phyloP scores from a whole-genome alignment of 2,888 invertebrate genomes.

The Octodonta nipae region DNA sequence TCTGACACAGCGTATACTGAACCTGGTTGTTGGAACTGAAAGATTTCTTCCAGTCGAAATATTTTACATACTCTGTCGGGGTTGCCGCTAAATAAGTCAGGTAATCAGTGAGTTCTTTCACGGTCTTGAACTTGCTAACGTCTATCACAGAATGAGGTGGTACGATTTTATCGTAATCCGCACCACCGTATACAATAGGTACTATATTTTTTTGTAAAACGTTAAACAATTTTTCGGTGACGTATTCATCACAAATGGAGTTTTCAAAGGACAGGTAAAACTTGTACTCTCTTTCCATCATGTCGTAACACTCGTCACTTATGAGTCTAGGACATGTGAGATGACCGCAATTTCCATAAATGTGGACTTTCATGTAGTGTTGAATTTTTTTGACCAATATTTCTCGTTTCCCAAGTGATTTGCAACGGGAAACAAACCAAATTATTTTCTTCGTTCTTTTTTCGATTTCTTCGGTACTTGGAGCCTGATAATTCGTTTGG shows the following conservation, averaged over 20 bases:
- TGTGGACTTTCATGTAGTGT: conserved; percentile 44
- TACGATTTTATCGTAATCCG: conserved; percentile 42
- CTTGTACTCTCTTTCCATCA: too few species aligned
- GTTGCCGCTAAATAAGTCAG: conserved; percentile 38
- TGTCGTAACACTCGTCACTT: conserved; percentile 33
- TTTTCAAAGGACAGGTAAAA: conserved; percentile 62
- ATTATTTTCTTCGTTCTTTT: conserved; percentile 39
- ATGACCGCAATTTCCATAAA: conserved; percentile 49
- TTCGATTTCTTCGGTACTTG: conserved; percentile 13
- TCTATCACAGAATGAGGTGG: conserved; percentile 43
- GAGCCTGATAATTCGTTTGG: conserved; percentile 15
- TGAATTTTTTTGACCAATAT: conserved; percentile 37
- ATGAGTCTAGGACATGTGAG: conserved; percentile 23
- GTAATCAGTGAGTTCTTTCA: conserved; percentile 39
- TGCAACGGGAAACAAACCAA: conserved; percentile 46
- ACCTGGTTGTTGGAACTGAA: conserved; percentile 15
- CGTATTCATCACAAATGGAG: conserved; percentile 51
- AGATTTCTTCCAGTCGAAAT: conserved; percentile 42
- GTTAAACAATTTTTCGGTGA: conserved; percentile 49
- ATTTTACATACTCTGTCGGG: conserved; percentile 35
- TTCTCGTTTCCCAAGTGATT: conserved; percentile 35
- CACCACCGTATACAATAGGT: too few species aligned
- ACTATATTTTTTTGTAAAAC: conserved; percentile 45
- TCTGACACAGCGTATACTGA: conserved; percentile 16
- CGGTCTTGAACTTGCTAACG: conserved; percentile 41